Conservation (phyloP, 2,888 invertebrate genomes). For the Hypomecis atomaria region DNA sequence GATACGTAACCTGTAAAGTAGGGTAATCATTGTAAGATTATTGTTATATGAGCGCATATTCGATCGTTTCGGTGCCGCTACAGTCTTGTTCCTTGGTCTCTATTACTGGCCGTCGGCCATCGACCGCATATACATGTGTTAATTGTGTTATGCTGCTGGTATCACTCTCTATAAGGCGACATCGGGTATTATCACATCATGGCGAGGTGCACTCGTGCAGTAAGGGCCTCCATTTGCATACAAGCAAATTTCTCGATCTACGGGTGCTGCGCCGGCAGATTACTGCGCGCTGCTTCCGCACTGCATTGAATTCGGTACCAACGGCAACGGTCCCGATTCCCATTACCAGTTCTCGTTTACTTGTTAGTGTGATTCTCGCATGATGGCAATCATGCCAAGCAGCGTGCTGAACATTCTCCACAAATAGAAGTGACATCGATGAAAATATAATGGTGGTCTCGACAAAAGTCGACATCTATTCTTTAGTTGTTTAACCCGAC, state of each 20-base stretch:
- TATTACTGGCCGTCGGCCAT: slow-evolving; percentile 70
- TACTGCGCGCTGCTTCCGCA: slow-evolving; percentile 76
- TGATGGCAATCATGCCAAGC: slow-evolving; percentile 72
- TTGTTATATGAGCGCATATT: slow-evolving; percentile 54
- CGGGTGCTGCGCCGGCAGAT: slow-evolving; percentile 69
- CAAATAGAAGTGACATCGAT: no score
- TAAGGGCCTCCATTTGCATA: slow-evolving; percentile 80
- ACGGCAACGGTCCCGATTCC: slow-evolving; percentile 65
- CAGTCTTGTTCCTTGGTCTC: slow-evolving; percentile 76
- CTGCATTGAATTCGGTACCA: slow-evolving; percentile 78
- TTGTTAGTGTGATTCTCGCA: slow-evolving; percentile 78
- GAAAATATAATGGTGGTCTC: no score
- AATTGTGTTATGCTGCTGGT: slow-evolving; percentile 76
- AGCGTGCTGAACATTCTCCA: slow-evolving; percentile 42
- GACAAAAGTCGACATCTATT: no score
- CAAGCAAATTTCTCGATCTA: slow-evolving; percentile 81
- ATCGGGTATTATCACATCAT: slow-evolving; percentile 81
- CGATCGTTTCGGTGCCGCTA: slow-evolving; percentile 51
- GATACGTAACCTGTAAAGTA: slow-evolving; percentile 44
- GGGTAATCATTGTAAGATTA: slow-evolving; percentile 52
- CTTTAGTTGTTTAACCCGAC: no score
- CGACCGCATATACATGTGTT: slow-evolving; percentile 79
- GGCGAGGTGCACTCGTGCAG: slow-evolving; percentile 72
- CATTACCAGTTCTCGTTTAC: slow-evolving; percentile 74
- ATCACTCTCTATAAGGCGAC: slow-evolving; percentile 79